Evolutionary conservation across 1,140 invertebrate genomes (phyloP).

Genomic region (Chelonus insularis): DNA sequence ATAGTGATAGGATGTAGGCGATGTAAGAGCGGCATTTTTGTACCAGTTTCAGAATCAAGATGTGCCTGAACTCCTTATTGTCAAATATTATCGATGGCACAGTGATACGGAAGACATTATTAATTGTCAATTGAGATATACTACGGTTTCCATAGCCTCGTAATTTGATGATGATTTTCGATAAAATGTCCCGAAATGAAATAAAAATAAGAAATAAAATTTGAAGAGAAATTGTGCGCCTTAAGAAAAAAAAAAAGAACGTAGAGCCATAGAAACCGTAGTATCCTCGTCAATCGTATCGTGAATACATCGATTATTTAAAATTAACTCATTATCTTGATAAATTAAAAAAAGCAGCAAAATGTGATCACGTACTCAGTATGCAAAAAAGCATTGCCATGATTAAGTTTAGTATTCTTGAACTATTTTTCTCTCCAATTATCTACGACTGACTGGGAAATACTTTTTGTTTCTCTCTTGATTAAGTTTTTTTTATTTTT

Average conservation of each 20-base stretch:
- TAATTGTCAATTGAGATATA: no score
- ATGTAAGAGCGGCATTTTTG: constrained; percentile 26
- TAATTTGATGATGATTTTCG: no score
- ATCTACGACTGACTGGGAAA: constrained; percentile 16
- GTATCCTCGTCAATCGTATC: constrained; percentile 10
- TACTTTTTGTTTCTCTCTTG: constrained; percentile 19
- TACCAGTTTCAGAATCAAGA: constrained; percentile 27
- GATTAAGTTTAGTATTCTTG: background rate
- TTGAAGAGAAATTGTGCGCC: no score
- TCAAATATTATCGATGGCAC: constrained; percentile 24
- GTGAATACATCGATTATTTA: background rate
- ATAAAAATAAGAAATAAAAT: no score
- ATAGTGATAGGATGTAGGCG: constrained; percentile 12
- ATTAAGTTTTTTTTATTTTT: background rate
- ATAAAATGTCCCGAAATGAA: no score
- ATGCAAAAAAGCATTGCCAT: constrained; percentile 18
- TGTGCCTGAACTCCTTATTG: constrained; percentile 27
- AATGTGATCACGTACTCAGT: constrained; percentile 28
- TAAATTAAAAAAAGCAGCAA: constrained; percentile 6
- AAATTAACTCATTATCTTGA: background rate
- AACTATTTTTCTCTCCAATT: background rate
- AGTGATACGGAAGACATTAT: background rate
- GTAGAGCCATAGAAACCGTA: no score
- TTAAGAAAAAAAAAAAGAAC: no score
- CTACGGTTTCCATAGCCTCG: no score